Percentiles rank a stretch among this genome's conserved stretches.
Evolutionary conservation across 1,140 invertebrate genomes (phyloP).

Genomic region (Aphelenchoides fujianensis): DNA sequence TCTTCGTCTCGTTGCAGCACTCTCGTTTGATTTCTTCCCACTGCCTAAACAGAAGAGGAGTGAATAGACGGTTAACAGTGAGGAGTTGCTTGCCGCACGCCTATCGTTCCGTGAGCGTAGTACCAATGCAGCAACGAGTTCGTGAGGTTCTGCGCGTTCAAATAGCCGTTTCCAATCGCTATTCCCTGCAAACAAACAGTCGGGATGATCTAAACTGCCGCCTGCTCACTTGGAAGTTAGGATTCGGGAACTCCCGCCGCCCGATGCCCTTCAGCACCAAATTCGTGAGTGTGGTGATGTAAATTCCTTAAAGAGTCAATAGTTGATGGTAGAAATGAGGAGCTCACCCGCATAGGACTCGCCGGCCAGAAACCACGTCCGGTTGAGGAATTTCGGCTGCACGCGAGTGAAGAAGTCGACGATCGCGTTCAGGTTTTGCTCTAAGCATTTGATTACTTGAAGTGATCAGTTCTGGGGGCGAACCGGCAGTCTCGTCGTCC

Average conservation of each 20-base stretch:
- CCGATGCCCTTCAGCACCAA: conserved; percentile 7
- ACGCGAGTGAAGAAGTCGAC: conserved; percentile 26
- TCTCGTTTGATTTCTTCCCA: conserved; percentile 25
- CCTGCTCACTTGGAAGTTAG: conserved; percentile 30
- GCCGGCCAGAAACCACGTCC: conserved; percentile 28
- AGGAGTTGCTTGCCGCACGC: too few species aligned
- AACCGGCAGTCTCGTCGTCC: conserved; percentile 27
- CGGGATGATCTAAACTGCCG: too few species aligned
- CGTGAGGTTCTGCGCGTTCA: conserved; percentile 29
- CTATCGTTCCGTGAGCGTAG: conserved; percentile 26
- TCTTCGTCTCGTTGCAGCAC: conserved; percentile 5
- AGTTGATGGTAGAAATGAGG: too few species aligned
- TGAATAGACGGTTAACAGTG: neutral
- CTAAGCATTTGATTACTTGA: conserved; percentile 20
- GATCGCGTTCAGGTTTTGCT: conserved; percentile 26
- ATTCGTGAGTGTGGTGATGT: conserved; percentile 28
- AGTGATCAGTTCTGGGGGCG: neutral
- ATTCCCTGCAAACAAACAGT: conserved; percentile 30
- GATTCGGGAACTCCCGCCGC: conserved; percentile 14
- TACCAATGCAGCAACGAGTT: conserved; percentile 29
- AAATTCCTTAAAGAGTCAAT: too few species aligned
- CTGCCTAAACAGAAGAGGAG: conserved; percentile 18
- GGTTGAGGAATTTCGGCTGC: conserved; percentile 18
- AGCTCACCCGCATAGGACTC: conserved; percentile 39
- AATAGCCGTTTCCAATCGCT: conserved; percentile 35